Conservation (phyloP, 2,797 vertebrate genomes). For the Ciconia nigra region DNA sequence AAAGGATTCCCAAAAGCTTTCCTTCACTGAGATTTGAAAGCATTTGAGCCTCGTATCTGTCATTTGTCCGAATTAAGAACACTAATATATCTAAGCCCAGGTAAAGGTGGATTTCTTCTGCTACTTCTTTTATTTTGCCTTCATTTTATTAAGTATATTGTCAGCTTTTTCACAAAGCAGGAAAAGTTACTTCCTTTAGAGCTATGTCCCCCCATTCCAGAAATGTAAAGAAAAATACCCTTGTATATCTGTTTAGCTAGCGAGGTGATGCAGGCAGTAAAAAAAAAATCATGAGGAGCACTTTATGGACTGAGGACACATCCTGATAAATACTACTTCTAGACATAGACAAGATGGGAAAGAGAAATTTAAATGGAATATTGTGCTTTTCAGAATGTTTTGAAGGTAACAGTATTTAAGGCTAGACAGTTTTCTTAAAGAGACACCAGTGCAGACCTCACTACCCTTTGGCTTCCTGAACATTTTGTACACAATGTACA, state of each 20-base stretch:
- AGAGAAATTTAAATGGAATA: background rate
- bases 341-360: background rate
- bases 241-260: background rate
- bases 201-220: background rate
- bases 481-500: background rate
- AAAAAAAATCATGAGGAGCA: background rate
- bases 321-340: background rate
- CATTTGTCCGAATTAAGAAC: background rate
- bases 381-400: background rate
- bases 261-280: background rate
- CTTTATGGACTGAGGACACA: accelerated
- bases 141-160: background rate
- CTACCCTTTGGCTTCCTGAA: background rate
- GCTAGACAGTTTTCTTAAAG: background rate
- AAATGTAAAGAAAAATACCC: background rate
- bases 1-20: background rate
- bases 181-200: background rate
- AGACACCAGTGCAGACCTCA: background rate
- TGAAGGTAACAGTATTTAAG: background rate
- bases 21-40: background rate
- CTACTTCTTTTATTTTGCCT: background rate
- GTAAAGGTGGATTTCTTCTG: background rate
- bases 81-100: background rate
- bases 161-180: background rate
- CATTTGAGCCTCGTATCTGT: background rate